phyloP scores from a whole-genome alignment of 1,140 invertebrate genomes.

The Pogonomyrmex barbatus region DNA sequence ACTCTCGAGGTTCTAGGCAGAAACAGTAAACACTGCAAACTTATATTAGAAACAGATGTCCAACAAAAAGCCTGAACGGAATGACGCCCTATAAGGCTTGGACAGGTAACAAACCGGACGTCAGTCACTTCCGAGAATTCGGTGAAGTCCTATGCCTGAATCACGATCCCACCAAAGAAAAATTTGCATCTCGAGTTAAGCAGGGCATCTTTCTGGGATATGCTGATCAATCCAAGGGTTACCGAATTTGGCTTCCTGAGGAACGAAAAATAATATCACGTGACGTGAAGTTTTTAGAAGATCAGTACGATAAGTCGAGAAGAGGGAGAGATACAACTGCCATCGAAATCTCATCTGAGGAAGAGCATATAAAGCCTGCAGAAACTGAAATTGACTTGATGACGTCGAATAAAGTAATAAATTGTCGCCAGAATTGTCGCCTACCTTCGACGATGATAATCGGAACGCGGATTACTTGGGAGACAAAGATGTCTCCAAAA shows the following conservation, averaged over 20 bases:
- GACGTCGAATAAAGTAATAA: too few species aligned
- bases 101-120: background rate
- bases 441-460: background rate
- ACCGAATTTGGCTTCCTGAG: background rate
- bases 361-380: background rate
- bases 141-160: background rate
- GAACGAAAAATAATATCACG: background rate
- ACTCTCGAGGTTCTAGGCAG: background rate
- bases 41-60: background rate
- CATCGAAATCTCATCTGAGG: background rate
- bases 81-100: constrained; percentile 2
- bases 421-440: too few species aligned
- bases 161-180: background rate
- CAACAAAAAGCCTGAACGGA: background rate
- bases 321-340: too few species aligned
- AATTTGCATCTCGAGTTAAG: background rate
- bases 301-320: background rate
- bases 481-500: background rate
- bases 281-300: constrained; percentile 18
- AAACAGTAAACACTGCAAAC: background rate
- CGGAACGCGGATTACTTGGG: background rate
- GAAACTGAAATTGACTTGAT: background rate
- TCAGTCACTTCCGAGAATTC: background rate
- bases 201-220: background rate
- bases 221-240: background rate